phyloP scores from a whole-genome alignment of 2,888 invertebrate species.

The Linnaemya tessellans region DNA sequence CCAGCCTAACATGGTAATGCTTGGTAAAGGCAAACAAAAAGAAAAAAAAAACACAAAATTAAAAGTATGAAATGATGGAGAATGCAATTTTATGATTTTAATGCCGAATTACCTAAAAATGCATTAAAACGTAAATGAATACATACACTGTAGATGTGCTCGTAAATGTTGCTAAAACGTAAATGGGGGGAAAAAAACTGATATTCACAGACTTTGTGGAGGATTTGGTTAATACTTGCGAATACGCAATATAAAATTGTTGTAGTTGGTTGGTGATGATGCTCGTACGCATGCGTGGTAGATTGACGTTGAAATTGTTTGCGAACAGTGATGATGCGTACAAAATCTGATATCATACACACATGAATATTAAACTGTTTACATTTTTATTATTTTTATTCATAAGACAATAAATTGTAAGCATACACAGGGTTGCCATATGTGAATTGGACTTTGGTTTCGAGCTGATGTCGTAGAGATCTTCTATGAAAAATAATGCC shows the following conservation, averaged over 20 bases:
- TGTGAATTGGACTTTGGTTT: not conserved
- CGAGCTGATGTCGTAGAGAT: not conserved
- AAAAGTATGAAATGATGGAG: slow-evolving; percentile 15
- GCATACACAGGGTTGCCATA: slow-evolving; percentile 7
- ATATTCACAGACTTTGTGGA: slow-evolving; percentile 6
- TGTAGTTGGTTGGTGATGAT: not conserved
- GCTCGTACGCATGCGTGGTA: slow-evolving; percentile 60
- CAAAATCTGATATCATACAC: slow-evolving; percentile 3
- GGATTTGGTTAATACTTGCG: slow-evolving; percentile 28
- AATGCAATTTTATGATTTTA: slow-evolving; percentile 63
- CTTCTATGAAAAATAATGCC: too few species aligned
- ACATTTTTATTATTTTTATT: slow-evolving; percentile 44
- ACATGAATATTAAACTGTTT: slow-evolving; percentile 19
- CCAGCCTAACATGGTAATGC: slow-evolving; percentile 29
- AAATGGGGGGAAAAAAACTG: not conserved
- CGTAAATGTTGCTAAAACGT: slow-evolving; percentile 36
- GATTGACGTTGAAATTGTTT: slow-evolving; percentile 7
- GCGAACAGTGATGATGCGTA: slow-evolving; percentile 21
- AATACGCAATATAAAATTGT: not conserved
- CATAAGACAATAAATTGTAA: not conserved
- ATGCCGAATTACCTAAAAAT: slow-evolving; percentile 66
- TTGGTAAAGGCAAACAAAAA: slow-evolving; percentile 14
- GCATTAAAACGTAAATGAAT: slow-evolving; percentile 59
- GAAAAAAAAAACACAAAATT: not conserved
- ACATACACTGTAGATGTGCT: slow-evolving; percentile 21